Base-by-base conservation (phyloP, 2,113 vertebrate genomes). In the Malaclemys terrapin region DNA sequence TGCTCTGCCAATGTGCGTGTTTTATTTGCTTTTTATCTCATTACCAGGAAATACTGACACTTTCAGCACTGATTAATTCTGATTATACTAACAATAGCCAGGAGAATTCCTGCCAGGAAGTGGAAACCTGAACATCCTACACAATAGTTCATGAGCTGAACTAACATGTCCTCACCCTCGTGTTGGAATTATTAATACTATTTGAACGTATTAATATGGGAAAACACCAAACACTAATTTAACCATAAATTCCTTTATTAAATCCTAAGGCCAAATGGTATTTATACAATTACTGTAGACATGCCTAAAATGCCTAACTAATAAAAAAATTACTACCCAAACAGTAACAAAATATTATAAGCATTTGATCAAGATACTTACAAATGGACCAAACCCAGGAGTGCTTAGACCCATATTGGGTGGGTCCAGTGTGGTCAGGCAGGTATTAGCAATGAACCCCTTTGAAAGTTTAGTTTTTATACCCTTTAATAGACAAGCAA, bases 21-120 rank as follows among this genome's bases (percentile, higher is more conserved):
- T 97, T 97, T 57, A 83, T 95, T 95, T 96, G 93, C 94, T 90
- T 96, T 94, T 5, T 83, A 16, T 8, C n/a, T 95, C n/a, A 83
- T 96, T 95, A 88, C 75, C 95, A 89, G 80, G 93, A 96, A 95
- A 31, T 49, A 81, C 1, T 89, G 59, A 75, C 87, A 69, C 84
- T 91, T 81, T 20, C 47, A 84, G 75, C 79, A 75, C 84, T 11
- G 80, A 84, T 91, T 80, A 88, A 69, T 29, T 82, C 89, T 81
- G 80, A n/a, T 84, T 80, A 81, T 42, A 38, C 50, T 89, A 88
- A 83, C 78, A 93, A 56, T 52, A 42, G 27, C 42, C 82, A 80
- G 29, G 31, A 94, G 24, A 45, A 78, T 78, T 78, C 24, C 24
- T 16, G 75, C 75, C 75, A 47, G 75, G 42, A 50, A 89, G 88